Evolutionary conservation across 2,888 invertebrate genomes (phyloP), one percentile per base, ranked within the genome.

Genomic region (Plusia festucae): DNA sequence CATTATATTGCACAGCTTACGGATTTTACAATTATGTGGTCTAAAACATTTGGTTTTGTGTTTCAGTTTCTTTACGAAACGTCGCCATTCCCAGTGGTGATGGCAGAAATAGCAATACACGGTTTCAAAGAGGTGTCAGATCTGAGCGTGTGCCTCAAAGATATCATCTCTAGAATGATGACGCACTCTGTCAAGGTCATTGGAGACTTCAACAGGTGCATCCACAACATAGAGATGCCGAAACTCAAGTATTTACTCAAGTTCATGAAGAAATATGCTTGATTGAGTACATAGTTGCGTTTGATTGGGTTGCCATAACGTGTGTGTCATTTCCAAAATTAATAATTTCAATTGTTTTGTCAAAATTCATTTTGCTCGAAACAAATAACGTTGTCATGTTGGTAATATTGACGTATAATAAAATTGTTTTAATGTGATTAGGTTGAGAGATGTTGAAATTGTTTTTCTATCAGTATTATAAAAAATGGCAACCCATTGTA

Each of bases 221-320:
- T 95, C 70, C 95, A 95, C 77, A 94, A 95, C 70, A 94, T 94
- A 8, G 95, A 95, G 73, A 95, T 95, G 95, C 94, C 94, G 0
- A 94, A 94, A 84, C 86, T 95, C 5, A 95, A 95, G 68, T 94
- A 95, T 79, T 78, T 95, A 61, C 87, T 95, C 16, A 95, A 94
- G 73, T 95, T 94, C 70, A 94, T 95, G 95, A 95, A 95, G 84
- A 95, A 95, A 80, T 95, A 95, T 81, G 94, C 94, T 52, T 91
- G 75, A 83, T 84, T 49, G 40, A 53, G 53, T 22, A 13, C 44
- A 57, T 64, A 24, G 24, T 59, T 58, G 20, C 53, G 8, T 53
- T 8, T 27, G 5, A 30, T 1, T 11, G 59, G 70, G 67, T 64
- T 73, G 63, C 27, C 54, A 58, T 40, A 16, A 46, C 9, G 56